These are phyloP conservation scores for Montipora foliosa DNA, from an alignment of 64 coral and sea anemone genomes.

Conservation along the genomic window DNA sequence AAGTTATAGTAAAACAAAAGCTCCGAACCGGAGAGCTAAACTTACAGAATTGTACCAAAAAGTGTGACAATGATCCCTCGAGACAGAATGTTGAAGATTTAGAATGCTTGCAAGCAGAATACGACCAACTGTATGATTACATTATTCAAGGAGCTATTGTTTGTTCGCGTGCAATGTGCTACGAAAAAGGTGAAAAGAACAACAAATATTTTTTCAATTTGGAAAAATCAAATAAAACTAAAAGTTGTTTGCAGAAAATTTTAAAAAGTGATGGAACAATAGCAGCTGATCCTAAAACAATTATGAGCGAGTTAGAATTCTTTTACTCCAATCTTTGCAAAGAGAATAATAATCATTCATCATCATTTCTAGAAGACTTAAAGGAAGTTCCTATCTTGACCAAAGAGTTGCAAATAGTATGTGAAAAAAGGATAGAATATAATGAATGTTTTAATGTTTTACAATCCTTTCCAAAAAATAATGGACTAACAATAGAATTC, in stretches of 20 bases:
- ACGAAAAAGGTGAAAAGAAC: conserved; percentile 63
- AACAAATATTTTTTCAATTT: conserved; percentile 62
- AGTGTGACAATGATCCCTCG: neutral
- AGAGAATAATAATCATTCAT: neutral
- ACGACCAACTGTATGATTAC: conserved; percentile 45
- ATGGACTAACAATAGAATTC: conserved; percentile 41
- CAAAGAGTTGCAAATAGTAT: neutral
- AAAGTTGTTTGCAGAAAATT: conserved; percentile 29
- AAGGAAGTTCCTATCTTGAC: neutral
- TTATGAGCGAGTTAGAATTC: neutral
- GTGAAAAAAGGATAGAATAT: neutral
- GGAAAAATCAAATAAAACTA: conserved; percentile 22
- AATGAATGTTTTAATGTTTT: conserved; percentile 15
- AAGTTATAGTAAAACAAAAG: conserved; percentile 32
- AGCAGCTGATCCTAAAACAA: neutral
- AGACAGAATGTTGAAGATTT: conserved; percentile 18
- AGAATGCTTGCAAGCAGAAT: conserved; percentile 25
- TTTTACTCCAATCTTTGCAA: too few relatives aligned
- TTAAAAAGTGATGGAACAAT: neutral
- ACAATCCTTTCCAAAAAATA: neutral
- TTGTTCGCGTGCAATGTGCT: conserved; percentile 19
- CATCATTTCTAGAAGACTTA: conserved; percentile 13
- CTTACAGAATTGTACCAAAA: conserved; percentile 5
- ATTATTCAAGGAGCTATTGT: conserved; percentile 31
- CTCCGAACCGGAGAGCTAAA: conserved; percentile 10